phyloP scores from a whole-genome alignment of 23 tunicate species.

The Ciona savignyi region DNA sequence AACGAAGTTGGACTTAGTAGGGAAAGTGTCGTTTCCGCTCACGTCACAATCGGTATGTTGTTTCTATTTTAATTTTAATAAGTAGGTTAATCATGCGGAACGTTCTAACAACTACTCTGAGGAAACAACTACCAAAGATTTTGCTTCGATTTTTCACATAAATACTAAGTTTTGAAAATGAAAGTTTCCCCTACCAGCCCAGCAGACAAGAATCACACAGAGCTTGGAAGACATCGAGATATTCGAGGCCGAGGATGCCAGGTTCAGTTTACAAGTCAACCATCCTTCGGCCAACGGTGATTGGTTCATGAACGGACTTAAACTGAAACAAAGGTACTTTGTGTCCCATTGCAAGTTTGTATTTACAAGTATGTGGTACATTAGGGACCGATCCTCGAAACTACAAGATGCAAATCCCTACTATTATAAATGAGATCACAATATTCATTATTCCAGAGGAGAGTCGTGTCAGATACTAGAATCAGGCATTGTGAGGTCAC shows the following conservation, averaged over 20 bases:
- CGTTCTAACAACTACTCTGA: neutral
- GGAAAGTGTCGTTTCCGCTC: too few species aligned
- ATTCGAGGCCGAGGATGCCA: conserved; percentile 30
- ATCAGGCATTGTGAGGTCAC: conserved; percentile 27
- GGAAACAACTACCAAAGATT: neutral
- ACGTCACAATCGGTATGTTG: too few species aligned
- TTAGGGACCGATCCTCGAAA: too few species aligned
- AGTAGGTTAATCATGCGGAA: too few species aligned
- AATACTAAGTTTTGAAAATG: too few species aligned
- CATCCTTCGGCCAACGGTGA: conserved; percentile 5
- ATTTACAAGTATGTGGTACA: too few species aligned
- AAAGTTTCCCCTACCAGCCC: too few species aligned
- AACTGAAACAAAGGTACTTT: conserved; percentile 24
- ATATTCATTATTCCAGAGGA: conserved; percentile 3
- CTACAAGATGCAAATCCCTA: too few species aligned
- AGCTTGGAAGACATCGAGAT: conserved; percentile 32
- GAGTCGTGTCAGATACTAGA: conserved; percentile 30
- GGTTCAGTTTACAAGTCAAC: conserved; percentile 31
- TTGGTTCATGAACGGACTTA: conserved; percentile 43
- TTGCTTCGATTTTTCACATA: neutral
- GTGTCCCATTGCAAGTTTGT: too few species aligned
- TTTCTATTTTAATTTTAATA: too few species aligned
- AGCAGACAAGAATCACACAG: conserved; percentile 4
- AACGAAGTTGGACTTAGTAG: too few species aligned
- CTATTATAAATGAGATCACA: too few species aligned